phyloP scores from a whole-genome alignment of 2,888 invertebrate genomes.

The Megaustenia siamemsis region DNA sequence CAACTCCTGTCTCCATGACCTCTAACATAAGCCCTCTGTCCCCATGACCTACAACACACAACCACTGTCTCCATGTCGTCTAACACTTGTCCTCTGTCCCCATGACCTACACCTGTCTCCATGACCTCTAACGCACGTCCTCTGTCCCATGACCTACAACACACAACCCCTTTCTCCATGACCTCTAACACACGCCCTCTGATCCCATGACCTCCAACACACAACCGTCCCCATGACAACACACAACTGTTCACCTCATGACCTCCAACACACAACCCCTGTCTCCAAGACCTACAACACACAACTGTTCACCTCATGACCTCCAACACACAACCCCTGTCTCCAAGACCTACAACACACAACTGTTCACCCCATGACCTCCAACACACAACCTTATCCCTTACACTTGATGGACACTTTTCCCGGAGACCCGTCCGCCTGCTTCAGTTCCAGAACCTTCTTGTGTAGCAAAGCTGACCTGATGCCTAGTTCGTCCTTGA shows the following conservation, averaged over 20 bases:
- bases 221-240: not conserved
- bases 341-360: too few species aligned
- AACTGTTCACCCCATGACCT: too few species aligned
- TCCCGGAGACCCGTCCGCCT: conserved; percentile 64
- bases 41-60: not conserved
- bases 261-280: not conserved
- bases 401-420: conserved; percentile 65
- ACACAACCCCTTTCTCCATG: not conserved
- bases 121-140: not conserved
- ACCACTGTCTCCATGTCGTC: not conserved
- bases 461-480: conserved; percentile 67
- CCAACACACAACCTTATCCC: too few species aligned
- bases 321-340: too few species aligned
- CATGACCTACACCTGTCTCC: not conserved
- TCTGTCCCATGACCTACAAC: not conserved
- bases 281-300: not conserved
- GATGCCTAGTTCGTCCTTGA: conserved; percentile 58
- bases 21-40: not conserved
- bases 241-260: not conserved
- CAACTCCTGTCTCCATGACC: not conserved
- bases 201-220: too few species aligned
- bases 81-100: too few species aligned
- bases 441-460: conserved; percentile 66
- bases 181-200: too few species aligned
- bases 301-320: too few species aligned